Evolutionary conservation across 2,797 vertebrate genomes (phyloP), one percentile per base, ranked within the genome.

Genomic region (Champsocephalus gunnari): DNA sequence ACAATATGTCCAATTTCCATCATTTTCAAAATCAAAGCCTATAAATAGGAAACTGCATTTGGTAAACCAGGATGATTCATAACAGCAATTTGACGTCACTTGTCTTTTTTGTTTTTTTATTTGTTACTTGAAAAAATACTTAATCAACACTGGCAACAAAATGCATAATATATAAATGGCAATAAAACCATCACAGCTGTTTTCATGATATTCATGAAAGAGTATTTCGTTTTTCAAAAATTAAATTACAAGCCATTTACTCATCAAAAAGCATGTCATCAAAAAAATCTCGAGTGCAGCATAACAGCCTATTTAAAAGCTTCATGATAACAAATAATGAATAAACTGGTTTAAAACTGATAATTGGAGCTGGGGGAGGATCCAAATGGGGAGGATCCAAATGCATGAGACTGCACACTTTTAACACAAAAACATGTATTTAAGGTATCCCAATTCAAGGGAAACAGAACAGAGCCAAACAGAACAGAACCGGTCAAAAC

Each of bases 141-240:
- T 44, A 64, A 54, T 71, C 47, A 69, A 50, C 4, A 54, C 13
- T 3, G 28, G 4, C 21, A 16, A 38, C 45, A 7, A 48, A 53
- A 48, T 24, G 11, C 53, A 44, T 49, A 28, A 17, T n/a, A 24
- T 71, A 55, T 63, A 74, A 55, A 51, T 50, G 1, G 49, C 5
- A 24, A 63, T n/a, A 57, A 41, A 45, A 64, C n/a, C 14, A 14
- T 64, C 24, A 7, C n/a, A 17, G 43, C 11, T 49, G 16, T 34
- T 65, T 49, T 48, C 45, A 70, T 57, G 0, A 12, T 59, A 71
- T 66, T 61, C 21, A 49, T 24, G 19, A 48, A 74, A 72, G 68
- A 9, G 10, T 16, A 60, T 51, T 72, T 1, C 10, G 34, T 49
- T 28, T 28, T 38, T 50, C 28, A 45, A 66, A 73, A 66, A 32